These are phyloP conservation scores for Augochlora pura DNA, from an alignment of 1,140 invertebrate genomes.

Conservation along the genomic window DNA sequence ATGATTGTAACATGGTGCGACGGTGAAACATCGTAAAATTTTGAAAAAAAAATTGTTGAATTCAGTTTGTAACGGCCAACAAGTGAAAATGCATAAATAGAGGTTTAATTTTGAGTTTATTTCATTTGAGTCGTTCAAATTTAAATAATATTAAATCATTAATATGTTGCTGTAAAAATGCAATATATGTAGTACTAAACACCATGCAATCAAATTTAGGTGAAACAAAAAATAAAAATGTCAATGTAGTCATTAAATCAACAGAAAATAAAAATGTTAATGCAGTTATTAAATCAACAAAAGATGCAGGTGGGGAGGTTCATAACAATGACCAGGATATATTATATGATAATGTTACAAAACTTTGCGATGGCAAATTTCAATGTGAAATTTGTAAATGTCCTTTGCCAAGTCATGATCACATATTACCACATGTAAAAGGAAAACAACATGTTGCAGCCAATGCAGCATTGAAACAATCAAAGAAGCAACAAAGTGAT, in stretches of 20 bases:
- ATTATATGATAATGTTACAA: neutral
- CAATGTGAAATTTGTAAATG: conserved; percentile 14
- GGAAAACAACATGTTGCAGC: neutral
- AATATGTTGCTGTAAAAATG: too few relatives aligned
- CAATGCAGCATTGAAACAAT: neutral
- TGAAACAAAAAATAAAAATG: neutral
- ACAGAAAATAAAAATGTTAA: neutral
- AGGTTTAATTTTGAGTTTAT: too few relatives aligned
- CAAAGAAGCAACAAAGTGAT: neutral
- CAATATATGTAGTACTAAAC: neutral
- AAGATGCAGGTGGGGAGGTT: neutral
- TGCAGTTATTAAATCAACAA: neutral
- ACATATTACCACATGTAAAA: conserved; percentile 2
- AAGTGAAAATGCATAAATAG: too few relatives aligned
- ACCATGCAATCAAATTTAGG: neutral
- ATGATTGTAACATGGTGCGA: too few relatives aligned
- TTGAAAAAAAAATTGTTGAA: too few relatives aligned
- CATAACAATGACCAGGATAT: neutral
- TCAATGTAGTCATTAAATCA: neutral
- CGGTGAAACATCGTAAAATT: too few relatives aligned
- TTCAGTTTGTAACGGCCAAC: too few relatives aligned
- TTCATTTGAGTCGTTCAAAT: too few relatives aligned
- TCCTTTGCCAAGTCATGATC: neutral
- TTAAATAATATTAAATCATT: too few relatives aligned
- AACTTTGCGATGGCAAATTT: neutral